Evolutionary conservation across 2,797 vertebrate genomes (phyloP).

Genomic region (Semaprochilodus insignis): DNA sequence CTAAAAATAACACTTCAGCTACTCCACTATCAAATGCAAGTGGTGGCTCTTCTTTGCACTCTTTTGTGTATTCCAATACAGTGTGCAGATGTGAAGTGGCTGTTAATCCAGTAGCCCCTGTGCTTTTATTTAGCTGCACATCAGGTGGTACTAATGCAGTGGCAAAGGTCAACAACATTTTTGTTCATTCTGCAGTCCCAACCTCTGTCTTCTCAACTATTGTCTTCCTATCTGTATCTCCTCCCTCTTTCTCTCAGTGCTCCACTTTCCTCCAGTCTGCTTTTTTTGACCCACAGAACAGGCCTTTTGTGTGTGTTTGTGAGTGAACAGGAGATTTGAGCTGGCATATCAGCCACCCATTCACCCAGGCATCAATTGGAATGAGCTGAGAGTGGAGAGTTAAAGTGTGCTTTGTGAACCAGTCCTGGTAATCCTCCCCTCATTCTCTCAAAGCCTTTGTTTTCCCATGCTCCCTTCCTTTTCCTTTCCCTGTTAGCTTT

Average conservation of each 20-base stretch:
- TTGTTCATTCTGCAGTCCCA: background rate
- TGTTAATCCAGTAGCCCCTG: background rate
- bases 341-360: constrained; percentile 59
- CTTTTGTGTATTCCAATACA: background rate
- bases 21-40: background rate
- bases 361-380: constrained; percentile 56
- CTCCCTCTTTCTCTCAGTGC: constrained; percentile 25
- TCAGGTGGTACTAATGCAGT: background rate
- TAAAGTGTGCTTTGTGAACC: constrained; percentile 50
- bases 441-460: constrained; percentile 51
- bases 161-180: background rate
- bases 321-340: constrained; percentile 59
- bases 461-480: constrained; percentile 42
- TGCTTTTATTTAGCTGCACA: background rate
- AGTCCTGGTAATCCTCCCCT: constrained; percentile 51
- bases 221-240: constrained; percentile 29
- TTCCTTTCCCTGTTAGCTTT: constrained; percentile 43
- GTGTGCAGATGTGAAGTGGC: background rate
- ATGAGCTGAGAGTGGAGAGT: constrained; percentile 52
- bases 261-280: constrained; percentile 24
- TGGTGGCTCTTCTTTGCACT: no score
- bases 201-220: constrained; percentile 8
- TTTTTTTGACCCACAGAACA: constrained; percentile 45
- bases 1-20: background rate
- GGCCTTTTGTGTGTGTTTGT: constrained; percentile 55